Evolutionary conservation across 2,113 vertebrate genomes (phyloP).

Genomic region (Pygoscelis adeliae): DNA sequence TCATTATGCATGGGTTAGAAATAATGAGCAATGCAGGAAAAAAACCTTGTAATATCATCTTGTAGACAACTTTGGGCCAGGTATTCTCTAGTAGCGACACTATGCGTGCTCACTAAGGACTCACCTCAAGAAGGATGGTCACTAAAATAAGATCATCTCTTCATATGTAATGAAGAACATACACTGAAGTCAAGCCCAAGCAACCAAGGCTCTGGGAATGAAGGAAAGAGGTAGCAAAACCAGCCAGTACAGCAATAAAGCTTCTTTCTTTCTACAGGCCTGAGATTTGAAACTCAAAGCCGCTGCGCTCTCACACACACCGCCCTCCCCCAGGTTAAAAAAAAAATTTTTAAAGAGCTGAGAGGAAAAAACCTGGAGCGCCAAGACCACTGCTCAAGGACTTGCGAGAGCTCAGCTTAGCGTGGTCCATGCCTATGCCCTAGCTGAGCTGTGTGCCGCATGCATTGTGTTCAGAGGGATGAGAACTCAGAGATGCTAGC

Average conservation of each 20-base stretch:
- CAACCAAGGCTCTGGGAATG: not conserved
- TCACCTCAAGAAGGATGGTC: not conserved
- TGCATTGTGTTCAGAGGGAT: rapidly evolving
- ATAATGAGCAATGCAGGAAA: not conserved
- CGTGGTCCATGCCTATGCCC: no score
- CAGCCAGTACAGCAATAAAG: not conserved
- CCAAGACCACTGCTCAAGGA: not conserved
- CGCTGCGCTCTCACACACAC: not conserved
- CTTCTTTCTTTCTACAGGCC: not conserved
- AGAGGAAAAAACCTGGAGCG: not conserved
- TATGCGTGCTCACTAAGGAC: not conserved
- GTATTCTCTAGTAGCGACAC: not conserved
- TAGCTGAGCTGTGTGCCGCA: not conserved
- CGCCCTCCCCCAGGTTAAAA: not conserved
- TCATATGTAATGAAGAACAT: not conserved
- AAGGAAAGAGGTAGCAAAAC: not conserved
- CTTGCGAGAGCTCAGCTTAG: not conserved
- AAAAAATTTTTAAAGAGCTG: not conserved
- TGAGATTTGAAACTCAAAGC: not conserved
- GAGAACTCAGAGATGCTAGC: not conserved
- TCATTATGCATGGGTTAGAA: not conserved
- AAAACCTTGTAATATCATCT: not conserved
- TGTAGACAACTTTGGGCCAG: not conserved
- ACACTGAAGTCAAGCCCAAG: not conserved
- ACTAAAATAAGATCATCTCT: not conserved